These are phyloP conservation scores for Synanthedon myopaeformis DNA, from an alignment of 2,888 invertebrate species.

Conservation along the genomic window DNA sequence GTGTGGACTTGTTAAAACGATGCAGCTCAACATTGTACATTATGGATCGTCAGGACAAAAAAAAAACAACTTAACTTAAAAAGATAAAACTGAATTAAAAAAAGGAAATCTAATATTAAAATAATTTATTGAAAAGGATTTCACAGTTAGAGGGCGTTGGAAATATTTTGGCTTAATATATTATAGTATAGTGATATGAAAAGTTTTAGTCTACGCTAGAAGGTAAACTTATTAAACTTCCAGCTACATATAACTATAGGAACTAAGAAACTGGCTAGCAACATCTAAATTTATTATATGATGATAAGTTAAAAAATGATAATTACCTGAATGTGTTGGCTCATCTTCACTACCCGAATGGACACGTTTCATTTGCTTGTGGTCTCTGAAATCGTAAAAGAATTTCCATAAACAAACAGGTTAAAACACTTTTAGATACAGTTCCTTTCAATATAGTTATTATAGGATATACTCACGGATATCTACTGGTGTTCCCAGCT, in stretches of 20 bases:
- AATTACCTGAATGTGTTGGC: constrained; percentile 79
- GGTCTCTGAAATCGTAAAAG: constrained; percentile 74
- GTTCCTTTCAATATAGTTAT: not conserved
- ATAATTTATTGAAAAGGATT: too few relatives aligned
- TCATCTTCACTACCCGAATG: constrained; percentile 83
- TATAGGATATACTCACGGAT: constrained; percentile 72
- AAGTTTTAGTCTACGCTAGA: too few relatives aligned
- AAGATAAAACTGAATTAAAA: too few relatives aligned
- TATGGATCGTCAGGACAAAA: too few relatives aligned
- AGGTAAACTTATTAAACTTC: not conserved
- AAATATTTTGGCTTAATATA: too few relatives aligned
- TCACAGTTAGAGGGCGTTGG: too few relatives aligned
- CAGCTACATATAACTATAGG: not conserved
- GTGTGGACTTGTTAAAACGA: too few relatives aligned
- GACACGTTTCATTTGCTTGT: constrained; percentile 84
- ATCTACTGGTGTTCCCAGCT: constrained; percentile 73
- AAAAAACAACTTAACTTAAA: too few relatives aligned
- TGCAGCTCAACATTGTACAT: too few relatives aligned
- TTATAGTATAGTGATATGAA: too few relatives aligned
- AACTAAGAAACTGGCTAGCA: not conserved
- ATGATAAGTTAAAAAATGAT: not conserved
- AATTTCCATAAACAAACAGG: not conserved
- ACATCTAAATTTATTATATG: not conserved
- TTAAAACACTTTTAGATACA: not conserved
- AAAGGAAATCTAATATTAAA: too few relatives aligned